Evolutionary conservation across 2,797 vertebrate genomes (phyloP), one percentile per base, ranked within the genome.

Genomic region (Lithobates sylvaticus): DNA sequence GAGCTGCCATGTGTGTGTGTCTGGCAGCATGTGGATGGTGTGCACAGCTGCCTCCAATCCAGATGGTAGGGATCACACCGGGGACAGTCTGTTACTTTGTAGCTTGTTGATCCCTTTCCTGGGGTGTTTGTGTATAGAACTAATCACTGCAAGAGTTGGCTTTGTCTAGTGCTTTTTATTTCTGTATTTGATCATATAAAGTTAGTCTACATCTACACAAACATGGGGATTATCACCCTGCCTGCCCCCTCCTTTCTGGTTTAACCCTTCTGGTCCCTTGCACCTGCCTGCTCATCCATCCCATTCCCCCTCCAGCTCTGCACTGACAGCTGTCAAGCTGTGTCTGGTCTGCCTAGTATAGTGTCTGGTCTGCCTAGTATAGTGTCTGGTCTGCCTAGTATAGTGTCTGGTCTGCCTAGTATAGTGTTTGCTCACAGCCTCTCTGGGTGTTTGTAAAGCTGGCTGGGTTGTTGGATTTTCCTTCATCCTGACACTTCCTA

Each of bases 291-390:
- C n/a, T n/a, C 72, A 44, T 26, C 72, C 36, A 13, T 5, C 36
- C 34, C 27, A 15, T 81, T 34, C 44, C 50, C 47, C 68, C 78
- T 54, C 67, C 44, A n/a, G 78, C 58, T 16, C n/a, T 69, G 47
- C 26, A 34, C 69, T 81, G 79, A 81, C 79, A 81, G 78, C 77
- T 81, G 78, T 36, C 13, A 16, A 54, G 78, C 5, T 36, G 10
- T 44, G 29, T 54, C 78, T n/a, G 68, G 65, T 26, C 69, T 50
- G 32, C n/a, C 47, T 58, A 44, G 9, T 7, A 50, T 39, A 39
- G 68, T 47, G 68, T 54, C 18, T 61, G 70, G 5, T 39, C 6
- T 32, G 32, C 32, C 32, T 3, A 32, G 32, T 32, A 7, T 21
- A 9, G 68, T 81, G 44, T 58, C 21, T 81, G 69, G 27, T 61